Evolutionary conservation across 2,888 invertebrate genomes (phyloP).

Genomic region (Drosophila diplacantha): DNA sequence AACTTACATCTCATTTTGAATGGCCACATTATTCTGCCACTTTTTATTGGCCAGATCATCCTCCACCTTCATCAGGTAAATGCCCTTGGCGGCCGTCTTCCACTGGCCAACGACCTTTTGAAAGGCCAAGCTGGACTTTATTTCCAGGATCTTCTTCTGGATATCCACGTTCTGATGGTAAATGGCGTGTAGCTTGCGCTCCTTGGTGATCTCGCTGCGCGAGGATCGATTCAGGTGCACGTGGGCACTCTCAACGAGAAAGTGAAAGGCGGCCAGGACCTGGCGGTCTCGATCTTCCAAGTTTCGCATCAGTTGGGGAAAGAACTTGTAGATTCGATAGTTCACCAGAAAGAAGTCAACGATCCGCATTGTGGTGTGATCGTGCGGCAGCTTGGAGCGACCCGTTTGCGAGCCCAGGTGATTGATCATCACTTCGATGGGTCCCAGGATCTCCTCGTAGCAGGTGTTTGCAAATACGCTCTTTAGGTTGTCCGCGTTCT

Average conservation of each 20-base stretch:
- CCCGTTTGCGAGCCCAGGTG: conserved; percentile 23
- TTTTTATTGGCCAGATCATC: conserved; percentile 52
- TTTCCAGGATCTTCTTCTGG: conserved; percentile 19
- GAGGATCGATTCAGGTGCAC: conserved; percentile 51
- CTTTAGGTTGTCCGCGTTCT: conserved; percentile 24
- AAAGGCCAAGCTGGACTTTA: conserved; percentile 26
- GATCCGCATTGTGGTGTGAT: conserved; percentile 36
- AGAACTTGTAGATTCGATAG: conserved; percentile 31
- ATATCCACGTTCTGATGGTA: conserved; percentile 47
- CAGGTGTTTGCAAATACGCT: conserved; percentile 10
- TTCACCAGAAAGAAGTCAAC: conserved; percentile 52
- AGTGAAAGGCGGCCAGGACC: conserved; percentile 42
- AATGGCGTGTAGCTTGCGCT: conserved; percentile 49
- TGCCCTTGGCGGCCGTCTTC: conserved; percentile 43
- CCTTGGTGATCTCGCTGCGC: conserved; percentile 50
- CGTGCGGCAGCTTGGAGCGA: conserved; percentile 22
- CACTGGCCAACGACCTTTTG: conserved; percentile 39
- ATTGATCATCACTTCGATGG: conserved; percentile 34
- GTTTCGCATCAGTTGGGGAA: conserved; percentile 37
- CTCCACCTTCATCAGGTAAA: conserved; percentile 49
- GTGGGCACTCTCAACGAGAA: conserved; percentile 37
- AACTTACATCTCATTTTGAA: conserved; percentile 58
- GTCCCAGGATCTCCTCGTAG: conserved; percentile 31
- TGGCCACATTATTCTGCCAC: conserved; percentile 58
- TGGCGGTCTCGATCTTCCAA: conserved; percentile 35